These are phyloP conservation scores for Hipposideros larvatus DNA, from an alignment of 2,797 vertebrate genomes.

Conservation along the genomic window DNA sequence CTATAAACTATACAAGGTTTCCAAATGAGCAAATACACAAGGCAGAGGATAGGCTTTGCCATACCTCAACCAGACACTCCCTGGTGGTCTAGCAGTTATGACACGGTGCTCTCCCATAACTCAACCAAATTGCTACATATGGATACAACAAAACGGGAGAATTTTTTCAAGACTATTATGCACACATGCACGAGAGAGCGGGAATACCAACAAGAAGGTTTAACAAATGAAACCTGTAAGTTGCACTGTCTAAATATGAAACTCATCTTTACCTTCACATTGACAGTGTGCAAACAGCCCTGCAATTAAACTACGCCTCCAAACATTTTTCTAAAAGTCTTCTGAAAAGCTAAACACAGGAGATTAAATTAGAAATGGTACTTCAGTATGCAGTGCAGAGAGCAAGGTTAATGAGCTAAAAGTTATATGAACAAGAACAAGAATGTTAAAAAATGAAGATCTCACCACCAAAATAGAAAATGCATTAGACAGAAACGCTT, in stretches of 20 bases:
- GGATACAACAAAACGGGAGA: slow-evolving; percentile 59
- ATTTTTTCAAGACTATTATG: slow-evolving; percentile 67
- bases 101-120: slow-evolving; percentile 82
- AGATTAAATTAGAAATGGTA: slow-evolving; percentile 83
- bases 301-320: slow-evolving; percentile 84
- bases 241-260: slow-evolving; percentile 72
- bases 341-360: slow-evolving; percentile 77
- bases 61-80: slow-evolving; percentile 84
- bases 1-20: slow-evolving; percentile 86
- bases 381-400: slow-evolving; percentile 76
- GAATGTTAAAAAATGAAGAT: slow-evolving; percentile 73
- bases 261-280: slow-evolving; percentile 72
- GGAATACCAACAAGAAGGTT: slow-evolving; percentile 73
- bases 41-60: slow-evolving; percentile 80
- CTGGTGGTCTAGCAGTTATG: background rate
- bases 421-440: slow-evolving; percentile 79
- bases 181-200: slow-evolving; percentile 72
- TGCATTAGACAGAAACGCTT: slow-evolving; percentile 37
- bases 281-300: slow-evolving; percentile 79
- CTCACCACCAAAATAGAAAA: slow-evolving; percentile 72
- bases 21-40: slow-evolving; percentile 87
- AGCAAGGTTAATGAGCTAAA: slow-evolving; percentile 83
- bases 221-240: slow-evolving; percentile 81
- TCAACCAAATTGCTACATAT: slow-evolving; percentile 86
- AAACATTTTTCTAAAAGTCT: slow-evolving; percentile 34